Conservation (phyloP, 1,140 invertebrate genomes). For the Micrasema minimum region DNA sequence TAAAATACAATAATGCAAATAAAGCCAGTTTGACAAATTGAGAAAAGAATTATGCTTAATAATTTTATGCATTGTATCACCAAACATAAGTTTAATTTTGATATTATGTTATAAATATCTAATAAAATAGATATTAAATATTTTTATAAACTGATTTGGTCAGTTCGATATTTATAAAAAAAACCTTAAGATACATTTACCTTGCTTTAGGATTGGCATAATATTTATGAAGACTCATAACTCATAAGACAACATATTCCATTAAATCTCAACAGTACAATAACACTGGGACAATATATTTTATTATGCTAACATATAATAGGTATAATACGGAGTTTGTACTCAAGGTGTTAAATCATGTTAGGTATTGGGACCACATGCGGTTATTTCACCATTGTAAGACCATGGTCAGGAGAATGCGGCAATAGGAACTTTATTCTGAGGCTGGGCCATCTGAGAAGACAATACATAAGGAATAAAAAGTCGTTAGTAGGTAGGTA, state of each 20-base stretch:
- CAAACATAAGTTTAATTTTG: too few species aligned
- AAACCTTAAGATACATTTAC: background rate
- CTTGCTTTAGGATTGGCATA: background rate
- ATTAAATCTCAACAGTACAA: too few species aligned
- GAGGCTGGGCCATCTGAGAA: slow-evolving; percentile 29
- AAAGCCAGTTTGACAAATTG: too few species aligned
- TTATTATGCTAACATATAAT: background rate
- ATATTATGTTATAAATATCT: too few species aligned
- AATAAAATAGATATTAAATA: too few species aligned
- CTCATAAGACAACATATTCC: too few species aligned
- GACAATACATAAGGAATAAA: slow-evolving; percentile 22
- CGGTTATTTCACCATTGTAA: slow-evolving; percentile 48
- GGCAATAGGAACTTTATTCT: slow-evolving; percentile 10
- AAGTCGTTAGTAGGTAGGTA: background rate
- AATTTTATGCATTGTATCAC: too few species aligned
- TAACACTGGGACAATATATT: too few species aligned
- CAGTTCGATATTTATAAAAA: background rate
- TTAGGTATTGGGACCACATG: slow-evolving; percentile 9
- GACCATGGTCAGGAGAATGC: slow-evolving; percentile 20
- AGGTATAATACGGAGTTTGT: slow-evolving; percentile 27
- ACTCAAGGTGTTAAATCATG: slow-evolving; percentile 27
- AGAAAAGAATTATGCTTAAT: too few species aligned
- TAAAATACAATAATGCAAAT: too few species aligned
- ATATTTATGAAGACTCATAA: too few species aligned
- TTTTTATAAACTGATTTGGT: background rate